A percentile compares a stretch with the other conserved stretches of the same genome.
Conservation (phyloP, 2,797 vertebrate species). For the Cygnus olor region DNA sequence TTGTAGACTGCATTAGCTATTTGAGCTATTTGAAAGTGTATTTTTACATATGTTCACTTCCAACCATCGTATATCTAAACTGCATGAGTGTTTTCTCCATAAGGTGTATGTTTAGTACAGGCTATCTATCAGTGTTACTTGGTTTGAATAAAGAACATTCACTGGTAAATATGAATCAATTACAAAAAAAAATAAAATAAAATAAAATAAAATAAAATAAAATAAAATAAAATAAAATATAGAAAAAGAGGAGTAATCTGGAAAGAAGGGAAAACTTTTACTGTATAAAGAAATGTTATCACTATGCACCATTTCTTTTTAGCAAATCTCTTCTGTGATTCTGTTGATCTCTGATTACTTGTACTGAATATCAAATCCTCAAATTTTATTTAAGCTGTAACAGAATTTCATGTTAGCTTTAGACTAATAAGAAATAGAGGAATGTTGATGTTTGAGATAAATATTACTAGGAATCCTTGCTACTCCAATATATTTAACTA, state of each 20-base stretch:
- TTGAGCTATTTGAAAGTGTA: neutral
- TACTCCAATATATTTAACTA: neutral
- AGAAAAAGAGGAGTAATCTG: neutral
- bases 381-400: neutral
- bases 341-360: neutral
- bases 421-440: neutral
- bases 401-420: neutral
- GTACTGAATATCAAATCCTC: neutral
- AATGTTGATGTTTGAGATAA: neutral
- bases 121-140: neutral
- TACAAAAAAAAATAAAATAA: neutral
- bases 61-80: neutral
- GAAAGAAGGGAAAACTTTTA: neutral
- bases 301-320: neutral
- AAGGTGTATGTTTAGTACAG: neutral
- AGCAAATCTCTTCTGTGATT: neutral
- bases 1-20: neutral
- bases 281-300: neutral
- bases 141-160: neutral
- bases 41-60: neutral
- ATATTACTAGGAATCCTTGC: neutral
- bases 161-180: fast-evolving
- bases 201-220: neutral
- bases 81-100: neutral
- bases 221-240: neutral